Evolutionary conservation across 2,797 vertebrate species (phyloP).

Genomic region (Mastacembelus armatus): DNA sequence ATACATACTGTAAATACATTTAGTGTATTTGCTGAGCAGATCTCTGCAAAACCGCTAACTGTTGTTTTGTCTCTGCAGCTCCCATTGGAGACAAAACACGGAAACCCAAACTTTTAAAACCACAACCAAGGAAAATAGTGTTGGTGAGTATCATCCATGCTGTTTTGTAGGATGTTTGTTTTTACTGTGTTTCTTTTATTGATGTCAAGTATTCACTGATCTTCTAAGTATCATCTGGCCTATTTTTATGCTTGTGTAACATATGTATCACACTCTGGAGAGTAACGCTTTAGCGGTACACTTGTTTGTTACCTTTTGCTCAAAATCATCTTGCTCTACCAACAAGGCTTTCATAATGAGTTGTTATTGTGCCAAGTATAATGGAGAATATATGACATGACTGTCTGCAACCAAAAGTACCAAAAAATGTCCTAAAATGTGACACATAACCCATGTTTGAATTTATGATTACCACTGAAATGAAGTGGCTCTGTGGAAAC

Average conservation of each 20-base stretch:
- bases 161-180: neutral
- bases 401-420: constrained; percentile 2
- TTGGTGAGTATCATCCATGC: constrained; percentile 86
- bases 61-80: constrained; percentile 75
- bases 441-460: constrained; percentile 8
- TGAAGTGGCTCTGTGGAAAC: constrained; percentile 6
- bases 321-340: neutral
- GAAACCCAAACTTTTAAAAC: constrained; percentile 93
- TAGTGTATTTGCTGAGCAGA: constrained; percentile 6
- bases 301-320: too few relatives aligned
- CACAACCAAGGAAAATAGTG: constrained; percentile 88
- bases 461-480: constrained; percentile 13
- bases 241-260: neutral
- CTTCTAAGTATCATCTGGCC: neutral
- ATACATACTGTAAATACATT: constrained; percentile 1
- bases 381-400: neutral
- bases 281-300: too few relatives aligned
- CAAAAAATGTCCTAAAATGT: constrained; percentile 13
- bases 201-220: neutral
- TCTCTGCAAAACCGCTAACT: neutral
- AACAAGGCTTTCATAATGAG: neutral
- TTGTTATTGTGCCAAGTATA: neutral
- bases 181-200: neutral
- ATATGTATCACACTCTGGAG: neutral
- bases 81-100: constrained; percentile 87